These are phyloP conservation scores for Campodea augens DNA, from an alignment of 1,140 invertebrate species.

Conservation along the genomic window DNA sequence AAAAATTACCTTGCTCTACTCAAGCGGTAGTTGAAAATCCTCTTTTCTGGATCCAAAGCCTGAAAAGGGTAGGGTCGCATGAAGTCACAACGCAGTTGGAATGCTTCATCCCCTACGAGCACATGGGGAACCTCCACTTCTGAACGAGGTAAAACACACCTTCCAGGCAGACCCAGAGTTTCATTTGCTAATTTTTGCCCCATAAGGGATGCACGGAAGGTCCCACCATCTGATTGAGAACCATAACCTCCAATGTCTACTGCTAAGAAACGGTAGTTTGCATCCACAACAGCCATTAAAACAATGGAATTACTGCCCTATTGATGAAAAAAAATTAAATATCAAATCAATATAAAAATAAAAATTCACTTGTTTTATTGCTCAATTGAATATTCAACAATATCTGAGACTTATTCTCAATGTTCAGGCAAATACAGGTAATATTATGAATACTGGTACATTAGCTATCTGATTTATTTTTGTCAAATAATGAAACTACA, in stretches of 20 bases:
- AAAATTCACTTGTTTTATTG: too few relatives aligned
- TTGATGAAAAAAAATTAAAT: slow-evolving; percentile 20
- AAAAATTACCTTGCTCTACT: slow-evolving; percentile 21
- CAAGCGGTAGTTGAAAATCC: slow-evolving; percentile 22
- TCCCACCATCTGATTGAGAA: slow-evolving; percentile 19
- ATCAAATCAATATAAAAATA: too few relatives aligned
- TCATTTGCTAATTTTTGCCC: too few relatives aligned
- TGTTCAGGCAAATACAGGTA: too few relatives aligned
- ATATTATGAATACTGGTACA: too few relatives aligned
- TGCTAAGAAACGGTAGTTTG: slow-evolving; percentile 18
- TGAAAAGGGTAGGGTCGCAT: slow-evolving; percentile 18
- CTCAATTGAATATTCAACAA: too few relatives aligned
- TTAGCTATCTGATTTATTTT: too few relatives aligned
- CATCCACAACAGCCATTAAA: slow-evolving; percentile 18
- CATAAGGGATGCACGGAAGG: slow-evolving; percentile 14
- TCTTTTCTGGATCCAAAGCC: slow-evolving; percentile 14
- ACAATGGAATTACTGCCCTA: slow-evolving; percentile 20
- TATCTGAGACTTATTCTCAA: too few relatives aligned
- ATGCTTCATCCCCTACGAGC: slow-evolving; percentile 19
- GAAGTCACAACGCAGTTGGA: slow-evolving; percentile 16
- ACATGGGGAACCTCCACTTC: slow-evolving; percentile 11
- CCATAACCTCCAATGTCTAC: slow-evolving; percentile 20
- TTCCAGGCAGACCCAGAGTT: too few relatives aligned
- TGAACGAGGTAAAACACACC: slow-evolving; percentile 12
- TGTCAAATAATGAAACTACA: too few relatives aligned